Conservation (phyloP, 2,888 invertebrate genomes). For the Limenitis arthemis region DNA sequence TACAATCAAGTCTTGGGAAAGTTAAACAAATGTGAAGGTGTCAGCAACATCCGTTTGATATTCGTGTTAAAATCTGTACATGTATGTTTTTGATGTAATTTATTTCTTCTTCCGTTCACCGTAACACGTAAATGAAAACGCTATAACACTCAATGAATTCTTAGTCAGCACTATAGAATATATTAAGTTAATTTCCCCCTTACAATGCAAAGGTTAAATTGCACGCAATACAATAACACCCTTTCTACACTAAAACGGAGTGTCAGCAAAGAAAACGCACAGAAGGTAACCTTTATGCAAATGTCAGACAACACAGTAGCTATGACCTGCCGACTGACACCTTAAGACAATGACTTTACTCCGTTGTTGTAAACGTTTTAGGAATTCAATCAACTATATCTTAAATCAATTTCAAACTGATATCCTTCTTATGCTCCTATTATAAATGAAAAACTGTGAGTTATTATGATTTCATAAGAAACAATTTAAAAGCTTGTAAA, state of each 20-base stretch:
- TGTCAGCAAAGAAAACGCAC: constrained; percentile 61
- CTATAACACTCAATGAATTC: background rate
- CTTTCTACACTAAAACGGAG: constrained; percentile 55
- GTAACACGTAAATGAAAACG: too few species aligned
- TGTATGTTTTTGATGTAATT: background rate
- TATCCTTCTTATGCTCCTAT: too few species aligned
- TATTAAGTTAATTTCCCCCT: constrained; percentile 23
- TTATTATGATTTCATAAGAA: too few species aligned
- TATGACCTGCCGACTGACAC: constrained; percentile 51
- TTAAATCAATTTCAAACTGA: too few species aligned
- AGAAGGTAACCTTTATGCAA: constrained; percentile 65
- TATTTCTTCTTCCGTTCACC: too few species aligned
- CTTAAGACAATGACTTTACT: constrained; percentile 69
- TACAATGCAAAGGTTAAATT: constrained; percentile 51
- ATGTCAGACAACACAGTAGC: constrained; percentile 61
- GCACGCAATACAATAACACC: constrained; percentile 54
- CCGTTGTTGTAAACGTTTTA: constrained; percentile 33
- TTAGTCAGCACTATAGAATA: constrained; percentile 8
- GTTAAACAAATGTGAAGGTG: constrained; percentile 39
- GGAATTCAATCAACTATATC: too few species aligned
- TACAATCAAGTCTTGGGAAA: constrained; percentile 48
- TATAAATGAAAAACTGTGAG: too few species aligned
- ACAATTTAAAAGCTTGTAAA: too few species aligned
- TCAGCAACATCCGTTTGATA: constrained; percentile 28
- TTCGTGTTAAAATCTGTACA: too few species aligned